Evolutionary conservation across 2,113 vertebrate genomes (phyloP), one percentile per base, ranked within the genome.

Genomic region (Setophaga petechia): DNA sequence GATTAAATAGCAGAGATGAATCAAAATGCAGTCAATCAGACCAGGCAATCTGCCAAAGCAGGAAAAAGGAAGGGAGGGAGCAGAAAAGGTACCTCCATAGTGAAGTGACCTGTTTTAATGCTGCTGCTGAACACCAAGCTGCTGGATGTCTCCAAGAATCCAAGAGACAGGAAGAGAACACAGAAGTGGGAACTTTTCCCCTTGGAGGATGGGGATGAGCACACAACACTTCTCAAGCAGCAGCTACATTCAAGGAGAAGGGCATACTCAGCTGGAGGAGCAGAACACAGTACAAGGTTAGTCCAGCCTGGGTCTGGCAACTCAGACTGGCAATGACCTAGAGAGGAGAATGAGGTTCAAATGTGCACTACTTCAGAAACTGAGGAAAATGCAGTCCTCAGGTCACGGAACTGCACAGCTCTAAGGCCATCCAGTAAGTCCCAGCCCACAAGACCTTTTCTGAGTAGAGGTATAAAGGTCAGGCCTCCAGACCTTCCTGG

Each of bases 1-100:
- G 93, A 96, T 93, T 94, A 93, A 90, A 89, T 77, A 91, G 58
- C 91, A 73, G 44, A 95, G 72, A 87, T 84, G 33, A 91, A 92
- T 75, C 52, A 4, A 92, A 93, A 94, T 77, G 78, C 75, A 93
- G 83, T 87, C 85, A 63, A 75, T 88, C 93, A 89, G 67, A 55
- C 67, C 57, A 84, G 87, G 92, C 78, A 89, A 85, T 92, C 96
- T 95, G 95, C 92, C 87, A 93, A 89, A 89, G 59, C 3, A 87
- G 66, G 67, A 93, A 85, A 71, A 91, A 83, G 61, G 76, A 78
- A 77, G 83, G 67, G 59, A 63, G 31, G 20, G 27, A 66, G 58
- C 44, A 46, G 58, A 88, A 41, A 91, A 92, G 84, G 74, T 86
- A 85, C 74, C 75, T 95, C 5, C 1, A 80, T 49, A 78, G 62